phyloP scores from a whole-genome alignment of 2,797 vertebrate genomes.

The Macrochelys suwanniensis region DNA sequence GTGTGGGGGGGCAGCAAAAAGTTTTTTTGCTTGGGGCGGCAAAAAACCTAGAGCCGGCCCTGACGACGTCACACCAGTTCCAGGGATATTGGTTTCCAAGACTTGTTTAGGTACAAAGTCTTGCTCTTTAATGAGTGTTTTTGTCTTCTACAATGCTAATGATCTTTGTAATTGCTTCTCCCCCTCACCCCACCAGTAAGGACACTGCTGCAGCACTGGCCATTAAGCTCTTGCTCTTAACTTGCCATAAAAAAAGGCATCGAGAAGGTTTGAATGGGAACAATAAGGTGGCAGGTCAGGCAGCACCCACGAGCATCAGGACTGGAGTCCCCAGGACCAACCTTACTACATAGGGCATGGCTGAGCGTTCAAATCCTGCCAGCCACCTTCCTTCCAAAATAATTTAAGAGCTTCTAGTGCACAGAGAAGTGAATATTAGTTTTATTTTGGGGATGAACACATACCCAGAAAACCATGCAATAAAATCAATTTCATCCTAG shows the following conservation, averaged over 20 bases:
- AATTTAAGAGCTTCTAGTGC: neutral
- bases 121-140: neutral
- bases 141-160: neutral
- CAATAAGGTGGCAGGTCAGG: neutral
- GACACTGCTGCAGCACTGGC: neutral
- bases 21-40: too few species aligned
- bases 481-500: neutral
- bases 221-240: neutral
- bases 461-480: neutral
- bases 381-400: neutral
- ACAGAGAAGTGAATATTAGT: neutral
- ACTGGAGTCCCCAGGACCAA: neutral
- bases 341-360: neutral
- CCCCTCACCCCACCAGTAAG: neutral
- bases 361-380: neutral
- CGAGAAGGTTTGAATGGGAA: neutral
- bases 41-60: too few species aligned
- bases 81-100: neutral
- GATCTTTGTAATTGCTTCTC: neutral
- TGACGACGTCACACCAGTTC: neutral
- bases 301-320: neutral
- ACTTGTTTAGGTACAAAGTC: neutral
- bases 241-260: neutral
- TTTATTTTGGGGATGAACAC: neutral
- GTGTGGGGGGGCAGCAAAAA: too few species aligned